Percentiles rank a stretch among this genome's conserved stretches.
Conservation (phyloP, 1,140 invertebrate species). For the Calephelis virginiensis region DNA sequence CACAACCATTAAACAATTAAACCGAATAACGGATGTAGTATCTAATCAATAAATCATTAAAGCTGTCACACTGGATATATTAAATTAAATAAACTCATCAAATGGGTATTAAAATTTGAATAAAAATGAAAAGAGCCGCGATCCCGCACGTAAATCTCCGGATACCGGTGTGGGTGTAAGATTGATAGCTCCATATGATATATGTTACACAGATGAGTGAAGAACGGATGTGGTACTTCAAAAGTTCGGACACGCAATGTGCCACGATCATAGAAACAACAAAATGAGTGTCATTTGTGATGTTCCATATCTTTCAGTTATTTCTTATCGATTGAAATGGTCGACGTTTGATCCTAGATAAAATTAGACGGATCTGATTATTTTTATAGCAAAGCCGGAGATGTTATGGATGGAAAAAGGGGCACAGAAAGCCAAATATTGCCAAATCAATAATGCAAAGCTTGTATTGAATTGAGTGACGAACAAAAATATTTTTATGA, state of each 20-base stretch:
- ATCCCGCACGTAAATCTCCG: constrained; percentile 43
- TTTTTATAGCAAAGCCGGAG: too few relatives aligned
- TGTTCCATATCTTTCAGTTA: too few relatives aligned
- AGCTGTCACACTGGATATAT: constrained; percentile 34
- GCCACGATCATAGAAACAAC: background rate
- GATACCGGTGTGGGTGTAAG: constrained; percentile 44
- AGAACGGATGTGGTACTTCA: constrained; percentile 27
- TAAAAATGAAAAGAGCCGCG: constrained; percentile 53
- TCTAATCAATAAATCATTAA: constrained; percentile 33
- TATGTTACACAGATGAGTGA: constrained; percentile 31
- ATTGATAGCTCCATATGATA: constrained; percentile 59
- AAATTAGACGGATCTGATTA: too few relatives aligned
- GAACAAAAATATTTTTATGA: too few relatives aligned
- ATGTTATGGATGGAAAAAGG: too few relatives aligned
- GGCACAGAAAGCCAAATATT: too few relatives aligned
- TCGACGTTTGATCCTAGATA: too few relatives aligned
- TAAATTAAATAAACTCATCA: constrained; percentile 61
- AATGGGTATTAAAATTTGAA: constrained; percentile 50
- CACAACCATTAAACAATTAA: constrained; percentile 25
- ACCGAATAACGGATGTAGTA: constrained; percentile 30
- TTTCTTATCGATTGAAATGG: too few relatives aligned
- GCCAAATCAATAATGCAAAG: too few relatives aligned
- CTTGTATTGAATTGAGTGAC: too few relatives aligned
- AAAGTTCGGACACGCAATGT: constrained; percentile 6
- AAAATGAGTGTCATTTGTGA: background rate